Evolutionary conservation across 2,113 vertebrate genomes (phyloP).

Genomic region (Scopus umbretta): DNA sequence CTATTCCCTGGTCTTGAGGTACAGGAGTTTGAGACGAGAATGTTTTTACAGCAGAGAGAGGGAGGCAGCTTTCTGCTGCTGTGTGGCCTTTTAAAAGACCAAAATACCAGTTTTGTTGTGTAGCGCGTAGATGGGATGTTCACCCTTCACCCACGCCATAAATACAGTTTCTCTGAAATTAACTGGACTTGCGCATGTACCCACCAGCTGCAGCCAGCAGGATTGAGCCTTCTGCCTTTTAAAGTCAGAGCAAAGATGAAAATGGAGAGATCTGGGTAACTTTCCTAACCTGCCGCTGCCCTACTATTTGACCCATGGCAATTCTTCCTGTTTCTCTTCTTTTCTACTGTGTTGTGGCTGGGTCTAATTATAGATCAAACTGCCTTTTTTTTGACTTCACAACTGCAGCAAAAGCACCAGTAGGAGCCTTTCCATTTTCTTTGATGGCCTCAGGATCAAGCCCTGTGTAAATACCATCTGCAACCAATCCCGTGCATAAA

Average conservation of each 20-base stretch:
- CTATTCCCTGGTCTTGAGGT: not conserved
- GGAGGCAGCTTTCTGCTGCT: not conserved
- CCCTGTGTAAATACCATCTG: slow-evolving; percentile 57
- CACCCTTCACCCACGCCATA: not conserved
- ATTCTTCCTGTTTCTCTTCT: slow-evolving; percentile 34
- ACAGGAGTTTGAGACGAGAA: not conserved
- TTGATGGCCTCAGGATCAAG: slow-evolving; percentile 43
- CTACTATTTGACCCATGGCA: slow-evolving; percentile 7
- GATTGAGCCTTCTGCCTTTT: not conserved
- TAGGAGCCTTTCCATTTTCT: slow-evolving; percentile 42
- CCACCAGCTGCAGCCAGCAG: not conserved
- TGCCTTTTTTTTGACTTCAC: not conserved
- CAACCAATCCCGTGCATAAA: slow-evolving; percentile 35
- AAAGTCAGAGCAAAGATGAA: not conserved
- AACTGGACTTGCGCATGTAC: not conserved
- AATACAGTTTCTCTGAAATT: not conserved
- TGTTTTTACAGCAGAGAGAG: not conserved
- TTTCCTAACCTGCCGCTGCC: slow-evolving; percentile 24
- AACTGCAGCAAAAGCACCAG: not conserved
- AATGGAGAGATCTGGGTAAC: not conserved
- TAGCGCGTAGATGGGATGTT: not conserved
- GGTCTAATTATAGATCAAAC: slow-evolving; percentile 59
- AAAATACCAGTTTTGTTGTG: not conserved
- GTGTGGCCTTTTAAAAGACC: not conserved
- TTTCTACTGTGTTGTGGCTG: slow-evolving; percentile 22